phyloP scores from a whole-genome alignment of 2,797 vertebrate genomes.

The Monodelphis domestica region DNA sequence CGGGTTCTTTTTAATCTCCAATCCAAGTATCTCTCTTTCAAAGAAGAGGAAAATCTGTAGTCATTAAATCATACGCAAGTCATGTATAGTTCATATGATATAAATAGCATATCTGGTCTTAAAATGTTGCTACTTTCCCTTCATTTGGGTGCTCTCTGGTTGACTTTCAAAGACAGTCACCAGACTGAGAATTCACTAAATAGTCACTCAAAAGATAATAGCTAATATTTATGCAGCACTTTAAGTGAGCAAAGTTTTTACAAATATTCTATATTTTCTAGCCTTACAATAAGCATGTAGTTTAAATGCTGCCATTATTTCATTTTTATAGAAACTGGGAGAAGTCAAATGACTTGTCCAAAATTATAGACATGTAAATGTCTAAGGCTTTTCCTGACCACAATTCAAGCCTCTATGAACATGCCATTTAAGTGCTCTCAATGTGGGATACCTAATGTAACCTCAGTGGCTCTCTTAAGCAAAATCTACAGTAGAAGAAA shows the following conservation, averaged over 20 bases:
- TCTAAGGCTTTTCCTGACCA: no score
- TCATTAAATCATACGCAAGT: neutral
- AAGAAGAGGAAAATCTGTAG: slow-evolving; percentile 10
- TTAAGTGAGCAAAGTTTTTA: neutral
- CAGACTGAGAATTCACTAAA: fast-evolving
- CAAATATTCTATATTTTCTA: neutral
- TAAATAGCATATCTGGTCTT: no score
- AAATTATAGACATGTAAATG: neutral
- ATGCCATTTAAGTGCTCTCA: no score
- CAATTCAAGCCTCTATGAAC: no score
- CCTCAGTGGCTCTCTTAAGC: no score
- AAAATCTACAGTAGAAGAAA: no score
- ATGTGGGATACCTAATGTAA: no score
- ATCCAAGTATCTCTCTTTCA: neutral
- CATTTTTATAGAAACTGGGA: neutral
- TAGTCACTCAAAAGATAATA: neutral
- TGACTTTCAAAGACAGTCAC: neutral
- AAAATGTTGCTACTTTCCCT: neutral
- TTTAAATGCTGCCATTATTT: neutral
- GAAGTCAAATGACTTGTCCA: neutral
- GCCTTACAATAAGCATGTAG: neutral
- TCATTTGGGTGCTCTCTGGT: neutral
- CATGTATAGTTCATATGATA: no score
- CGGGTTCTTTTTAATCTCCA: neutral
- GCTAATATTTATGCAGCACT: neutral